phyloP scores from a whole-genome alignment of 2,888 invertebrate genomes.

The Adela reaumurella region DNA sequence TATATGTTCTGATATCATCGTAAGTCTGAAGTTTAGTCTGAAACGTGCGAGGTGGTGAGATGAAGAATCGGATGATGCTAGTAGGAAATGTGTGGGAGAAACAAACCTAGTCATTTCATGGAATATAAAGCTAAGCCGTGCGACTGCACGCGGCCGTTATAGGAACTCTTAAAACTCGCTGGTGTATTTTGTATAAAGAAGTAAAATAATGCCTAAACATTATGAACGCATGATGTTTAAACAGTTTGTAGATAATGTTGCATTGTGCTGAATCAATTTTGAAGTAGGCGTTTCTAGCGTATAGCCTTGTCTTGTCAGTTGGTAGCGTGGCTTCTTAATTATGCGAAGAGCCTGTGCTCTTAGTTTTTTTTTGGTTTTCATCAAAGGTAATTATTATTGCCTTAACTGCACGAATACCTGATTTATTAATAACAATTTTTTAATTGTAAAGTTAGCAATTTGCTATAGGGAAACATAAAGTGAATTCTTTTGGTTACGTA shows the following conservation, averaged over 20 bases:
- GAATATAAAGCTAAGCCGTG: slow-evolving; percentile 51
- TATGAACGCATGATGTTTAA: slow-evolving; percentile 43
- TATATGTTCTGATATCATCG: no score
- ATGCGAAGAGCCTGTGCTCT: no score
- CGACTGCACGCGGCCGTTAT: slow-evolving; percentile 53
- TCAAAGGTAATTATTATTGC: no score
- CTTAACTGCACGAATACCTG: no score
- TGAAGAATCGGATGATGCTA: no score
- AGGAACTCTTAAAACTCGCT: slow-evolving; percentile 76
- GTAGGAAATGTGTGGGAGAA: not conserved
- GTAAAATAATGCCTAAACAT: slow-evolving; percentile 36
- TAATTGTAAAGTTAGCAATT: no score
- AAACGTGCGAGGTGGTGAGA: no score
- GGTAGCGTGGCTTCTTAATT: not conserved
- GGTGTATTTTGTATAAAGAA: slow-evolving; percentile 67
- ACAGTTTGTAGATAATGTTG: slow-evolving; percentile 39
- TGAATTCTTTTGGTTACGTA: no score
- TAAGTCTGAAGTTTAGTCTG: no score
- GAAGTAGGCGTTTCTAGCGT: slow-evolving; percentile 23
- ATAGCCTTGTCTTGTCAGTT: not conserved
- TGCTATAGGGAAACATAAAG: no score
- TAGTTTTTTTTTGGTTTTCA: no score
- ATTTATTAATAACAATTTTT: no score
- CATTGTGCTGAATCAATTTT: slow-evolving; percentile 32
- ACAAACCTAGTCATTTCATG: slow-evolving; percentile 53